These are phyloP conservation scores for Tetranychus truncatus DNA, from an alignment of 2,888 invertebrate genomes.

Conservation along the genomic window DNA sequence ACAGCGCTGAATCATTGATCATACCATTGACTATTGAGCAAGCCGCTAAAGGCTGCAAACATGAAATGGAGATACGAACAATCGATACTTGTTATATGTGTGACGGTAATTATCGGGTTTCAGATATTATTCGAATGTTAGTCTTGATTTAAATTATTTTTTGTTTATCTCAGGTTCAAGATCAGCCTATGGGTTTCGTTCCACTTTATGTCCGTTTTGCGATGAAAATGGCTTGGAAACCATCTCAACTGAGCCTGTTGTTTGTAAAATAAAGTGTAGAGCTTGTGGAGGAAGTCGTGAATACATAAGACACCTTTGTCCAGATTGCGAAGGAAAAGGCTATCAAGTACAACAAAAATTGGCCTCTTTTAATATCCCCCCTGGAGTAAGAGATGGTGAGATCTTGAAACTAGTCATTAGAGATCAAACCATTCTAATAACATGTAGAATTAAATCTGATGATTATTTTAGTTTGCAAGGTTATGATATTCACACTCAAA, in stretches of 20 bases:
- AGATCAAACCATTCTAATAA: neutral
- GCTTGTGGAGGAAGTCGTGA: neutral
- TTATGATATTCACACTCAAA: neutral
- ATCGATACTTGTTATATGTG: neutral
- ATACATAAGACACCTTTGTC: neutral
- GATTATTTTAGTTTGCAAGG: slow-evolving; percentile 1
- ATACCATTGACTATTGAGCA: neutral
- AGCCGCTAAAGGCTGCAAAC: slow-evolving; percentile 3
- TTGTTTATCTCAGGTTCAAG: neutral
- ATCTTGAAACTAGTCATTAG: neutral
- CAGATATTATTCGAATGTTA: neutral
- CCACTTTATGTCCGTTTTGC: neutral
- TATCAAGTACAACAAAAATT: neutral
- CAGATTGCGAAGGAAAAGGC: neutral
- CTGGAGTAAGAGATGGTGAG: slow-evolving; percentile 1
- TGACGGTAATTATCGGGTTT: neutral
- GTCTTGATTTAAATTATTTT: neutral
- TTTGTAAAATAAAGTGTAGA: neutral
- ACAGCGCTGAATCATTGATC: neutral
- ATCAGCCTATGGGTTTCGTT: neutral
- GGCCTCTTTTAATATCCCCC: neutral
- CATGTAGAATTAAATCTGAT: neutral
- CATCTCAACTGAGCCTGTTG: neutral
- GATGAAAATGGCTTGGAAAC: slow-evolving; percentile 8
- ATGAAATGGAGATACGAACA: neutral